Conservation (phyloP, 2,797 vertebrate genomes). For the Parauchenoglanis ngamensis region DNA sequence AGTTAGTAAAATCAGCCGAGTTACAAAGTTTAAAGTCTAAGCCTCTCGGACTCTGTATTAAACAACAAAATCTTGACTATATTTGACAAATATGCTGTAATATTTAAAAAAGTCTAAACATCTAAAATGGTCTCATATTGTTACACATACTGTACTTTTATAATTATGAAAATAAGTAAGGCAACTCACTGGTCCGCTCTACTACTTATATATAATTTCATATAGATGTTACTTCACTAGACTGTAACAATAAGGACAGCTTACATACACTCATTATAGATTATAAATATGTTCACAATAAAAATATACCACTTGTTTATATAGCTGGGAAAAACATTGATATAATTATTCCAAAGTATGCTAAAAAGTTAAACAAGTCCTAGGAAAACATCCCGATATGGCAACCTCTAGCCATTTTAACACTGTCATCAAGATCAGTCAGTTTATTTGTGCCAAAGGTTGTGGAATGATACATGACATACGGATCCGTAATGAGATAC, state of each 20-base stretch:
- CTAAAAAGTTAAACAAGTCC: not conserved
- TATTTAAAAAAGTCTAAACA: too few relatives aligned
- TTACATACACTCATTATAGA: conserved; percentile 4
- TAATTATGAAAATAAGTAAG: too few relatives aligned
- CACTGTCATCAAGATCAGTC: not conserved
- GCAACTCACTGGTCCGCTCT: not conserved
- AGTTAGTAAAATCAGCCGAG: not conserved
- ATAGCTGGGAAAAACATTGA: not conserved
- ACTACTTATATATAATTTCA: not conserved
- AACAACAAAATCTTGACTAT: not conserved
- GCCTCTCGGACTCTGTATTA: not conserved
- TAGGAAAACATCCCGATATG: not conserved
- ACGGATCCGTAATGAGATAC: not conserved
- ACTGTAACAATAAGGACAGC: not conserved
- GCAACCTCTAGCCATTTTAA: conserved; percentile 1
- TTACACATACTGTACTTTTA: not conserved
- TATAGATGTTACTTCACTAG: not conserved
- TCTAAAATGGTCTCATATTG: not conserved
- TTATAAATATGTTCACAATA: conserved; percentile 4
- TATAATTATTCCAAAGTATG: not conserved
- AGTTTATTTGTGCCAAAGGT: not conserved
- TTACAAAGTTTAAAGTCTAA: not conserved
- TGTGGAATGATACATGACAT: not conserved
- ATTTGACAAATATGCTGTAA: not conserved
- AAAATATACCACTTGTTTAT: not conserved